Conservation (phyloP, 2,797 vertebrate species). For the Periophthalmus magnuspinnatus region DNA sequence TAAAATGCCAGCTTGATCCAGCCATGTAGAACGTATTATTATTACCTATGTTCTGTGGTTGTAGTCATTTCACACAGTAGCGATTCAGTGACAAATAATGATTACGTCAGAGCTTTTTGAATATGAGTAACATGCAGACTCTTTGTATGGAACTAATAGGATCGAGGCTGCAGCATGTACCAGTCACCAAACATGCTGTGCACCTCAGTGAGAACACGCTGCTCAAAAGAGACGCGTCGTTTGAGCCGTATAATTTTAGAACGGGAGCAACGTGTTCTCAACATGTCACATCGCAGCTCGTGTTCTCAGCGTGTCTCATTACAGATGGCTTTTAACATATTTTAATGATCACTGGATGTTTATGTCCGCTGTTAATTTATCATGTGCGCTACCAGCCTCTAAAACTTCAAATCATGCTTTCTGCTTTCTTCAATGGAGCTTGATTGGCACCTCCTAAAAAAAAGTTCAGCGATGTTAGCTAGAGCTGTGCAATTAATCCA, state of each 20-base stretch:
- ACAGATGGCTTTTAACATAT: conserved; percentile 26
- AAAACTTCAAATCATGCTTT: background rate
- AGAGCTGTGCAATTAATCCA: too few relatives aligned
- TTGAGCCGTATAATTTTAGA: conserved; percentile 1
- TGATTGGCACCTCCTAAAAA: too few relatives aligned
- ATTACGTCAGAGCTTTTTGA: conserved; percentile 4
- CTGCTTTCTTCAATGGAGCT: background rate
- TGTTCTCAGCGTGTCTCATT: background rate
- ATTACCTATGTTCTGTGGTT: background rate
- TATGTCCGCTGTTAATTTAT: conserved; percentile 33
- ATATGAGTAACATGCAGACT: background rate
- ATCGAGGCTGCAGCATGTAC: background rate
- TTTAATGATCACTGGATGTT: conserved; percentile 27
- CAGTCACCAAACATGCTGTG: background rate
- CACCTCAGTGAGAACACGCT: conserved; percentile 6
- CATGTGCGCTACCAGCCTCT: background rate
- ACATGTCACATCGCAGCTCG: background rate
- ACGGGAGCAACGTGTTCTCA: background rate
- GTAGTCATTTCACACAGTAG: conserved; percentile 1
- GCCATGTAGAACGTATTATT: background rate
- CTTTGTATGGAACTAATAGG: background rate
- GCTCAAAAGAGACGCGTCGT: background rate
- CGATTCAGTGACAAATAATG: background rate
- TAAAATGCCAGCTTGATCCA: background rate
- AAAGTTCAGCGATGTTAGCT: too few relatives aligned